Base-by-base conservation (phyloP, 2,888 invertebrate species). In the Patella pellucida region DNA sequence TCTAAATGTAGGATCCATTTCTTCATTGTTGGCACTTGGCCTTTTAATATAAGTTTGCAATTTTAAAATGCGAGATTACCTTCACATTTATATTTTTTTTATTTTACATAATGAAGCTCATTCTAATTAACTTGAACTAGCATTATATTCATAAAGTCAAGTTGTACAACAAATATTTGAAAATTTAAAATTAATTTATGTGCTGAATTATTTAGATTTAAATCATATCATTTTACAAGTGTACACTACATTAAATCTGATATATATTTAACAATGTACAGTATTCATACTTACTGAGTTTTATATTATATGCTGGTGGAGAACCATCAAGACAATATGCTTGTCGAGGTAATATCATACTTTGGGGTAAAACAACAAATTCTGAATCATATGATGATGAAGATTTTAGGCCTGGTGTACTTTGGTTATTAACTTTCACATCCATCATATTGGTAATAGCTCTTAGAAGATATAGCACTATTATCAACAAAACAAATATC, bases 271-370 rank as follows among this genome's bases (percentile, higher is more conserved):
- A 41, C 41, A 41, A 41, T 19, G n/a, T 9, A 62, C 7, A 62
- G 19, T 62, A 62, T 19, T 19, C 19, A 62, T 19, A 72, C 79
- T 80, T 79, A 85, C 85, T 82, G 50, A 81, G 76, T 76, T 84
- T 77, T 56, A 83, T 80, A 69, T 84, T 84, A 77, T 82, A 85
- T 16, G 82, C 85, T n/a, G 85, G 84, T n/a, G 84, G 79, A 14
- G 85, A 82, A 2, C 85, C 85, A 79, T 85, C 85, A 27, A 85
- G 68, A 69, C 85, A 85, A 52, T 72, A 76, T 0, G 85, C 85
- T 31, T 79, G 78, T 56, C 78, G 71, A 2, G 76, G 15, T 15
- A 71, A 16, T 12, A 82, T 78, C 77, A 83, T 84, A 19, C 79
- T 73, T 19, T 77, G 72, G 4, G 85, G 85, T 52, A 85, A 67